Evolutionary conservation across 2,888 invertebrate species (phyloP).

Genomic region (Stenichneumon culpator): DNA sequence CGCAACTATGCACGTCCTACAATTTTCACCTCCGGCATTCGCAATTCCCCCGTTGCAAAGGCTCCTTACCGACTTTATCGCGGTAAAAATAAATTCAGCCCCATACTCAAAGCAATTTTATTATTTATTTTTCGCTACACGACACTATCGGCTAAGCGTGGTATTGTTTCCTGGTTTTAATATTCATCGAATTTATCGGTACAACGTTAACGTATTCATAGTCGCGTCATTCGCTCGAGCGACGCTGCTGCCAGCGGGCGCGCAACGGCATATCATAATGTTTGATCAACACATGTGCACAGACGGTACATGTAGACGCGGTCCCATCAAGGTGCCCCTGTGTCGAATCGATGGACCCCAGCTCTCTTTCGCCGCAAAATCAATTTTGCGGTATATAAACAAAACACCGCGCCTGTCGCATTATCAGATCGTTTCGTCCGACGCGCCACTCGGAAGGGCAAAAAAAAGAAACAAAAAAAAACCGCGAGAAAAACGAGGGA

Average conservation of each 20-base stretch:
- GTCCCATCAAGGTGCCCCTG: neutral
- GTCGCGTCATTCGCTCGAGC: neutral
- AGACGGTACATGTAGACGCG: neutral
- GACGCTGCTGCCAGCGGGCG: neutral
- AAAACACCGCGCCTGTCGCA: neutral
- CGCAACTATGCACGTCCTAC: neutral
- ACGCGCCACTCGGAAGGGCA: neutral
- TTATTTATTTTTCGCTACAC: neutral
- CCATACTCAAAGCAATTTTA: neutral
- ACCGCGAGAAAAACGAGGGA: neutral
- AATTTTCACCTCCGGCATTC: neutral
- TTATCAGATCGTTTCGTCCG: neutral
- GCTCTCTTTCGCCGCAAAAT: neutral
- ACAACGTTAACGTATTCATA: neutral
- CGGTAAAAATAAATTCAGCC: neutral
- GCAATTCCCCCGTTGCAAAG: neutral
- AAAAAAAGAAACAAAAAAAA: neutral
- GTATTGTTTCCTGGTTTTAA: slow-evolving; percentile 24
- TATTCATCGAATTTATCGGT: slow-evolving; percentile 41
- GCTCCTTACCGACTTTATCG: neutral
- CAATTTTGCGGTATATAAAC: neutral
- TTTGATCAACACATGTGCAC: slow-evolving; percentile 3
- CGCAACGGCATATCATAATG: neutral
- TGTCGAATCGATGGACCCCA: neutral
- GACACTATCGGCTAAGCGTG: neutral